Evolutionary conservation across 2,113 vertebrate genomes (phyloP).

Genomic region (Taurulus bubalis): DNA sequence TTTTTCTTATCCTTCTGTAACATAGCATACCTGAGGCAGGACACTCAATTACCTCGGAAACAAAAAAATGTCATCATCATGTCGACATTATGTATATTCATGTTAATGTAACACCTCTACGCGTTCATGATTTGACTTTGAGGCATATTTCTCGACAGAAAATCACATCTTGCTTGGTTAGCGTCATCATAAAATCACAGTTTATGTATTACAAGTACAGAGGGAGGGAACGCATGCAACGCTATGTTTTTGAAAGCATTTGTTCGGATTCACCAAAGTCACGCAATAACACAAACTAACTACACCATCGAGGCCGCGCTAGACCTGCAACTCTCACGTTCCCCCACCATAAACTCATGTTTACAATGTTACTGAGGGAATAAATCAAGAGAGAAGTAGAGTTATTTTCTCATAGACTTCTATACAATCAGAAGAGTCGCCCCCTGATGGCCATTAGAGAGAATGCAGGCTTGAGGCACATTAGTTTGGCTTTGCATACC

Average conservation of each 20-base stretch:
- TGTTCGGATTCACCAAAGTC: too few species aligned
- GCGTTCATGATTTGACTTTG: background rate
- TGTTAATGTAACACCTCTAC: background rate
- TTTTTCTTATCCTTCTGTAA: too few species aligned
- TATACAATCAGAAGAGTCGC: background rate
- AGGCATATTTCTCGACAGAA: conserved; percentile 3
- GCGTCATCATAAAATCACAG: background rate
- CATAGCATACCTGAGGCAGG: too few species aligned
- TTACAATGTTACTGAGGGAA: background rate
- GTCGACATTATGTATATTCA: background rate
- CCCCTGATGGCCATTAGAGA: background rate
- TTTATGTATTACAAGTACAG: background rate
- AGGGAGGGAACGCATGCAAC: background rate
- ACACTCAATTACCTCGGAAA: background rate
- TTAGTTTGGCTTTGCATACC: background rate
- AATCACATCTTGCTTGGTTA: background rate
- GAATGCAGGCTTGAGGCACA: background rate
- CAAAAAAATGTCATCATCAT: conserved; percentile 1
- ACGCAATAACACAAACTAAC: too few species aligned
- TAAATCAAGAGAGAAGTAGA: background rate
- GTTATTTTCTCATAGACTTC: background rate
- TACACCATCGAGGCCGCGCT: too few species aligned
- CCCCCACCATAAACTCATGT: too few species aligned
- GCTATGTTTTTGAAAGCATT: background rate
- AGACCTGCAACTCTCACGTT: too few species aligned